Conservation (phyloP, 2,113 vertebrate genomes). For the Megaceryle maxima region DNA sequence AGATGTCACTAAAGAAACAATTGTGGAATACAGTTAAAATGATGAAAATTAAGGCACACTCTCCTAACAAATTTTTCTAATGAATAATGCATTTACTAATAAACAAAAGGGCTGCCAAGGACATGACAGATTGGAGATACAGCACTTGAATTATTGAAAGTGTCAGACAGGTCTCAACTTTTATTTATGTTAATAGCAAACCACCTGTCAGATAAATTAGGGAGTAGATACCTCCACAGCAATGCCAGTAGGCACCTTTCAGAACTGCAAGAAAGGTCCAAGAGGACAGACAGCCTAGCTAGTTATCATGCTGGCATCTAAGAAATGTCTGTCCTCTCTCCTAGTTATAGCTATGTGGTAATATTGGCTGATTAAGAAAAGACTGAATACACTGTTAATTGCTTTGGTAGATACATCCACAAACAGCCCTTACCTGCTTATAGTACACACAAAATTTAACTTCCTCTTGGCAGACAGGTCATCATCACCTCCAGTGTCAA, state of each 20-base stretch:
- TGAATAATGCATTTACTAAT: slow-evolving; percentile 63
- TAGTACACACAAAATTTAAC: background rate
- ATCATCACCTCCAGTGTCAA: background rate
- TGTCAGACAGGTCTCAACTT: slow-evolving; percentile 64
- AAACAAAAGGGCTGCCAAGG: slow-evolving; percentile 63
- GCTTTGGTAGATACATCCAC: background rate
- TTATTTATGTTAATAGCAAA: slow-evolving; percentile 57
- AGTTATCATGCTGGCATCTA: background rate
- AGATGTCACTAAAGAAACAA: background rate
- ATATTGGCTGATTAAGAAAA: background rate
- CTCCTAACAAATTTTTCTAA: slow-evolving; percentile 34
- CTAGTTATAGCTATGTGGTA: background rate
- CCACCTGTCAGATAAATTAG: slow-evolving; percentile 59
- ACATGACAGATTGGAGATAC: slow-evolving; percentile 55
- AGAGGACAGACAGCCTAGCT: background rate
- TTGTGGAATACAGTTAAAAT: background rate
- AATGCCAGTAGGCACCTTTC: slow-evolving; percentile 26
- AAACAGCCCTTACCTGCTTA: background rate
- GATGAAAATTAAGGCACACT: slow-evolving; percentile 31
- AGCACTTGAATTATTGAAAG: slow-evolving; percentile 55
- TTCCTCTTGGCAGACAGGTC: background rate
- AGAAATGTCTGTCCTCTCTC: background rate
- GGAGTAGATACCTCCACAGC: slow-evolving; percentile 3
- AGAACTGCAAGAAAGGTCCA: background rate
- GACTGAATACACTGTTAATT: background rate